Conservation (phyloP, 2,888 invertebrate genomes). For the Chalcis sispes region DNA sequence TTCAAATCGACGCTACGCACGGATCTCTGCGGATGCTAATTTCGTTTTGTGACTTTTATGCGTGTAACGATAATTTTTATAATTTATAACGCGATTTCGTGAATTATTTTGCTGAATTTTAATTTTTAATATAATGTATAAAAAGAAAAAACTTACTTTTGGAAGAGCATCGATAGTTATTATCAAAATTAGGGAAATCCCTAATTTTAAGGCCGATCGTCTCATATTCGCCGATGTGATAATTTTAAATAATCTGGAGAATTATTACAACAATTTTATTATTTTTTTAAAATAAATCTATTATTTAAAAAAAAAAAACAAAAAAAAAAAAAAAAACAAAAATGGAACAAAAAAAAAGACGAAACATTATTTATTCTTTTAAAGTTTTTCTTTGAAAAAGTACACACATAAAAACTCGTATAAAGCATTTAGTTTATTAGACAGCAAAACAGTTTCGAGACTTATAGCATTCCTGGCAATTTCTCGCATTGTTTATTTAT, state of each 20-base stretch:
- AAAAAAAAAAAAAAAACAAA: too few relatives aligned
- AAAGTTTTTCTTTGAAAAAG: too few relatives aligned
- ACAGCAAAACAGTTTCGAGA: too few relatives aligned
- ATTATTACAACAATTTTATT: not conserved
- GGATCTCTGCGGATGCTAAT: constrained; percentile 30
- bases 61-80: not conserved
- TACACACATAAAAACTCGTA: too few relatives aligned
- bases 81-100: not conserved
- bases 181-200: constrained; percentile 49
- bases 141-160: constrained; percentile 44
- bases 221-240: constrained; percentile 52
- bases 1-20: constrained; percentile 84
- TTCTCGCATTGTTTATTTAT: too few relatives aligned
- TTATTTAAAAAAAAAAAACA: not conserved
- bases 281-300: not conserved
- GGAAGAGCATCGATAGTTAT: constrained; percentile 47
- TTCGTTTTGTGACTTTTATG: not conserved
- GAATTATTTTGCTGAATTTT: not conserved
- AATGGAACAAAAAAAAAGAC: too few relatives aligned
- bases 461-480: too few relatives aligned
- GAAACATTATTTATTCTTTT: too few relatives aligned
- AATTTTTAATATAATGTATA: not conserved
- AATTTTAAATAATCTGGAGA: too few relatives aligned
- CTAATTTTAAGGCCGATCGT: constrained; percentile 58
- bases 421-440: too few relatives aligned